Conservation (phyloP, 1,140 invertebrate species). For the Drosophila persimilis region DNA sequence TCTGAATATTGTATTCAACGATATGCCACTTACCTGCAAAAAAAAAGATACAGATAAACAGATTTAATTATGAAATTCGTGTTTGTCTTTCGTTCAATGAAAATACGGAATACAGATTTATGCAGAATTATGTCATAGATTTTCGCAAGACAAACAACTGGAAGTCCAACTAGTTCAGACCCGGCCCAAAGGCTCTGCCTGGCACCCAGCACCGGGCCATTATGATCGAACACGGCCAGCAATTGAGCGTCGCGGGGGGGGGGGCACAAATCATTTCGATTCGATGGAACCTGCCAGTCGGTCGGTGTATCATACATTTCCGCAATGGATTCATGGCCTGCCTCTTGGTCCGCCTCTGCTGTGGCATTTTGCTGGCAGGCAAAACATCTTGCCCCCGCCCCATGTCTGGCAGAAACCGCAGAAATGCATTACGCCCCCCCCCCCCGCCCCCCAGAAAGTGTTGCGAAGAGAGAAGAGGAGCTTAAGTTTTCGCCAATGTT, state of each 20-base stretch:
- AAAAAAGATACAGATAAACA: constrained; percentile 21
- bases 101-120: neutral
- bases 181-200: no score
- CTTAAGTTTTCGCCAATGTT: constrained; percentile 55
- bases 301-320: constrained; percentile 30
- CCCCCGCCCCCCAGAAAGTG: neutral
- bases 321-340: constrained; percentile 50
- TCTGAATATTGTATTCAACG: neutral
- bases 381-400: constrained; percentile 39
- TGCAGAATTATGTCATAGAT: neutral
- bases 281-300: neutral
- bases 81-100: neutral
- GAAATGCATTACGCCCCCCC: constrained; percentile 64
- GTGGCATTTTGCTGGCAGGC: constrained; percentile 26
- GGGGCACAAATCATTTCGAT: constrained; percentile 37
- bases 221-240: constrained; percentile 14
- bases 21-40: constrained; percentile 57
- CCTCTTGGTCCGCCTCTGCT: constrained; percentile 5
- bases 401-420: constrained; percentile 57
- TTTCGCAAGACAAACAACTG: no score
- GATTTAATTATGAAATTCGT: constrained; percentile 15
- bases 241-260: no score
- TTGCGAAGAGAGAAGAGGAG: neutral
- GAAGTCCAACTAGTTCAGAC: neutral
- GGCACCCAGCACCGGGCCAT: neutral